phyloP scores from a whole-genome alignment of 2,797 vertebrate species.

The Odontamblyopus rebecca region DNA sequence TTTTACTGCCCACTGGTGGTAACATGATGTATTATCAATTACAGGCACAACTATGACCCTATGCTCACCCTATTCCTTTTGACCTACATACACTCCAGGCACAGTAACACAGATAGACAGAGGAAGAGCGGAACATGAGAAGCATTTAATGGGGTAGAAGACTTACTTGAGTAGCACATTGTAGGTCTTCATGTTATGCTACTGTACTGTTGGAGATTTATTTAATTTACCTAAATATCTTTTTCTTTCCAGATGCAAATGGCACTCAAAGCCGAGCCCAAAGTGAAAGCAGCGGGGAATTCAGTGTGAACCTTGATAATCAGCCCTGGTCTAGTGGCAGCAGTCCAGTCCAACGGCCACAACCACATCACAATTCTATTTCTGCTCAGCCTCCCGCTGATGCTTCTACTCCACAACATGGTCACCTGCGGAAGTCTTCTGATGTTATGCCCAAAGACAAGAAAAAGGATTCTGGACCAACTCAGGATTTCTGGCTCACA shows the following conservation, averaged over 20 bases:
- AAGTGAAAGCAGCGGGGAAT: conserved; percentile 93
- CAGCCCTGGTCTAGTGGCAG: conserved; percentile 92
- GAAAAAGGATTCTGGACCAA: conserved; percentile 40
- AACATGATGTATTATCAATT: background rate
- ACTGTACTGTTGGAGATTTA: background rate
- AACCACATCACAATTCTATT: conserved; percentile 72
- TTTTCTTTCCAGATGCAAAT: conserved; percentile 58
- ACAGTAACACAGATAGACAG: background rate
- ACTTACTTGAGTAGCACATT: background rate
- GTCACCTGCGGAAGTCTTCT: conserved; percentile 65
- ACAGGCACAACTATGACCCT: background rate
- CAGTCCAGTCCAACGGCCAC: conserved; percentile 82
- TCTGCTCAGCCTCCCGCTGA: conserved; percentile 68
- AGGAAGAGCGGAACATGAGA: background rate
- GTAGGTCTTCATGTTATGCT: background rate
- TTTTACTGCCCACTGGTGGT: conserved; percentile 61
- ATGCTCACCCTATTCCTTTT: background rate
- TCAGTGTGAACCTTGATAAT: conserved; percentile 85
- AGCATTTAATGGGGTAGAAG: background rate
- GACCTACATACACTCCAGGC: background rate
- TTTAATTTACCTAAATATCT: background rate
- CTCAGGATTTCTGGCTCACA: conserved; percentile 68
- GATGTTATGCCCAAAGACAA: conserved; percentile 58
- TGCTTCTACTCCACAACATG: conserved; percentile 74
- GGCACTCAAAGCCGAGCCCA: conserved; percentile 84